Evolutionary conservation across 2,113 vertebrate genomes (phyloP), one percentile per base, ranked within the genome.

Genomic region (Sturnira hondurensis): DNA sequence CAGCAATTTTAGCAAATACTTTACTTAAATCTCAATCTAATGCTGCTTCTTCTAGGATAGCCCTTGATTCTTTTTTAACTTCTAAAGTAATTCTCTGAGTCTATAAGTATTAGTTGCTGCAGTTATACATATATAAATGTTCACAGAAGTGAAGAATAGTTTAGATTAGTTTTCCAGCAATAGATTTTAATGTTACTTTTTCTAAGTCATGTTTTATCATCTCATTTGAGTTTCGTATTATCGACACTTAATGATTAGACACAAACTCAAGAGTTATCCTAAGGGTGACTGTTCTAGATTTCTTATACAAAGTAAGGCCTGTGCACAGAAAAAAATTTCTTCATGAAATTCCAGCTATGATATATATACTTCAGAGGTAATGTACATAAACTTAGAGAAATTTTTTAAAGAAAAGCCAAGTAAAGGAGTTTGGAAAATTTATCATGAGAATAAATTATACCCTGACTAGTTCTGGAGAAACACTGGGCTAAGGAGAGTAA

Each of bases 111-210:
- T 68, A 56, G 85, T 88, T 77, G 78, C 17, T 74, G 61, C 47
- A 11, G 16, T 90, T 76, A 76, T 94, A 94, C 65, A 93, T 22
- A 90, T 71, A 41, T 47, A 89, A 61, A 92, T 90, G 92, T 85
- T 97, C 92, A 77, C 7, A 12, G 58, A 95, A 50, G 15, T 77
- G 33, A 73, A 96, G 36, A 76, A 74, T 17, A 80, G 10, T 83
- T 97, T 81, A 67, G 68, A 65, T 92, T 56, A 26, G 5, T 88
- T 97, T 77, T 86, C 54, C 43, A 94, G 78, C 93, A 93, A 54
- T 47, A 87, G 63, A 36, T 9, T 93, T 78, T 19, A 68, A 47
- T 80, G 58, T 92, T 22, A 43, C 22, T 47, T 93, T 76, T 71
- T 4, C 61, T 19, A 68, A 22, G 4, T 93, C 43, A 84, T 68